Evolutionary conservation across 23 tunicate genomes (phyloP).

Genomic region (Diplosoma virens): DNA sequence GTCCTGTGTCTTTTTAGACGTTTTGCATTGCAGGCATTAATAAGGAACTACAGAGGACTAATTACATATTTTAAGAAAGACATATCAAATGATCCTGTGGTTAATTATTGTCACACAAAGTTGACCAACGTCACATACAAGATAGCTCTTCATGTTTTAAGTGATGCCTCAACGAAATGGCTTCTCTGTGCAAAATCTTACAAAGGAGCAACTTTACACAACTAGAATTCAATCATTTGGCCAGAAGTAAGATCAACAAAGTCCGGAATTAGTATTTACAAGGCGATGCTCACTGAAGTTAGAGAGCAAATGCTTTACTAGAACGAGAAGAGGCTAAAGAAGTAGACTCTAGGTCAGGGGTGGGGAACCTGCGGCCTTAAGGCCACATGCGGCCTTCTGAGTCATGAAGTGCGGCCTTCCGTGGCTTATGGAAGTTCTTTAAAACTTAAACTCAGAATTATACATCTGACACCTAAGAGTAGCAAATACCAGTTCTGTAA

Average conservation of each 20-base stretch:
- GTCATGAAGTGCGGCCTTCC: no score
- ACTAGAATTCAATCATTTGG: background rate
- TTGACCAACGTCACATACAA: background rate
- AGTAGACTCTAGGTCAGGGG: background rate
- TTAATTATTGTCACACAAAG: background rate
- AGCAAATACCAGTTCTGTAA: no score
- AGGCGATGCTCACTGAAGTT: background rate
- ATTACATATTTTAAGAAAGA: background rate
- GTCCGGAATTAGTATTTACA: background rate
- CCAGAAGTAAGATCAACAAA: background rate
- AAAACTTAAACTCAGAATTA: no score
- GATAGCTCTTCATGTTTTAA: no score
- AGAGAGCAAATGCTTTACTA: background rate
- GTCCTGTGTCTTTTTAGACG: background rate
- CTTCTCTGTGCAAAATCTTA: background rate
- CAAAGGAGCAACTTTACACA: background rate
- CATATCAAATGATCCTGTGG: background rate
- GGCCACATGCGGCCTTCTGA: no score
- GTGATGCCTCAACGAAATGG: background rate
- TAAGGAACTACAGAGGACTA: background rate
- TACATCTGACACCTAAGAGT: no score
- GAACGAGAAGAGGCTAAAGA: background rate
- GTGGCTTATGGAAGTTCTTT: no score
- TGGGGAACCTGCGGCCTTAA: no score
- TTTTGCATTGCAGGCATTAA: background rate